Conservation (phyloP, 2,797 vertebrate species). For the Phrynocephalus guinanensis region DNA sequence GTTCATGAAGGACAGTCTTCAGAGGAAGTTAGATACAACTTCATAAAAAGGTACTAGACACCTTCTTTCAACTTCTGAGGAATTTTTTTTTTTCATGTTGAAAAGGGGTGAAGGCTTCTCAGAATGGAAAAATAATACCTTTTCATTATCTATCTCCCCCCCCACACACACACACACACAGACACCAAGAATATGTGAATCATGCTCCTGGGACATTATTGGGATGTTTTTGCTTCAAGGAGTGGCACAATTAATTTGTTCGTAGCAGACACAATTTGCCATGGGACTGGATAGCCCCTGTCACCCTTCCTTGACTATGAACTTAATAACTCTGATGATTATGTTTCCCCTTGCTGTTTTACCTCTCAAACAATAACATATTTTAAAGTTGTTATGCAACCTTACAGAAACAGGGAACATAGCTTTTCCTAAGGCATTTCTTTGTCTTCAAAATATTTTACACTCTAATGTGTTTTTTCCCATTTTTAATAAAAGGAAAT, state of each 20-base stretch:
- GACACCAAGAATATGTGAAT: not conserved
- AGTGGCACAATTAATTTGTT: constrained; percentile 22
- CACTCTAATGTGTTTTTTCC: not conserved
- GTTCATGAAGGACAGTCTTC: not conserved
- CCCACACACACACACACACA: not conserved
- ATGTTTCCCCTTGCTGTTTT: not conserved
- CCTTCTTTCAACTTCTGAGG: not conserved
- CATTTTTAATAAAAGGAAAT: not conserved
- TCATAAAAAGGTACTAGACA: not conserved
- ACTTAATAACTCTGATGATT: not conserved
- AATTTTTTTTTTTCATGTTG: not conserved
- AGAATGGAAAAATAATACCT: not conserved
- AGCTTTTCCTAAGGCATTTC: not conserved
- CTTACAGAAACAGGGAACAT: not conserved
- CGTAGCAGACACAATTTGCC: constrained; percentile 3
- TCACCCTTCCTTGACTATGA: not conserved
- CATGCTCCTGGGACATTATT: constrained; percentile 1
- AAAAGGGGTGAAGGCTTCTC: not conserved
- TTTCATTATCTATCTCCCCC: not conserved
- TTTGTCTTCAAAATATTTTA: not conserved
- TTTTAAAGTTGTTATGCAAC: not conserved
- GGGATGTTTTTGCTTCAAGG: not conserved
- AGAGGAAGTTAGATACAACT: not conserved
- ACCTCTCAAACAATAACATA: constrained; percentile 22
- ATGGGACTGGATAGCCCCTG: not conserved